Evolutionary conservation across 2,888 invertebrate species (phyloP), one percentile per base, ranked within the genome.

Genomic region (Sturmia bella): DNA sequence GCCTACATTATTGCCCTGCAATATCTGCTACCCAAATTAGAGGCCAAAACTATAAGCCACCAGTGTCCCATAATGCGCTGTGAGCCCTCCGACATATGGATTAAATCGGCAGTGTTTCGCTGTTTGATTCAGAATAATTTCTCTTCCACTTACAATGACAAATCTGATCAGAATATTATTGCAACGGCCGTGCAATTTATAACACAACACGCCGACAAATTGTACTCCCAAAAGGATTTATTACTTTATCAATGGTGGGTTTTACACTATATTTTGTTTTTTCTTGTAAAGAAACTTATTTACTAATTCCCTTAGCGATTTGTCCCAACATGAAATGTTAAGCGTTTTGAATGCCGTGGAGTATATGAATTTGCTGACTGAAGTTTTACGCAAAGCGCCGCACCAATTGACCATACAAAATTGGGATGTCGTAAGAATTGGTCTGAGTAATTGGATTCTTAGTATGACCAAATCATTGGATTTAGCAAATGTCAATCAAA

Each of bases 391-490:
- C n/a, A 85, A 87, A 15, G 89, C 89, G 80, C 88, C 90, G 2
- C 84, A 87, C 74, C 87, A 90, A 80, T 79, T 91, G 19, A 85
- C 85, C 24, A 86, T 89, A 9, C 88, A 92, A 83, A 93, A 94
- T 85, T 96, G 96, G 96, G 96, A 96, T 91, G 94, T 95, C 87
- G 91, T 94, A 84, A 92, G 95, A 84, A 93, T 96, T 88, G 92
- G 94, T 69, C 90, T 95, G 37, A 94, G 94, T 78, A 93, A 94
- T 15, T 94, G 96, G 93, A 91, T 94, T 50, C 85, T 91, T 88
- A 92, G 88, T 92, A 93, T 84, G 85, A 93, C 85, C 87, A 89
- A 88, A 90, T 91, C 89, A 21, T 84, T 89, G 82, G 75, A 89
- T 17, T 82, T 82, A 37, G 74, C 70, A 57, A 45, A 82, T 54